Base-by-base conservation (phyloP, 2,113 vertebrate genomes). In the Alexandromys fortis region DNA sequence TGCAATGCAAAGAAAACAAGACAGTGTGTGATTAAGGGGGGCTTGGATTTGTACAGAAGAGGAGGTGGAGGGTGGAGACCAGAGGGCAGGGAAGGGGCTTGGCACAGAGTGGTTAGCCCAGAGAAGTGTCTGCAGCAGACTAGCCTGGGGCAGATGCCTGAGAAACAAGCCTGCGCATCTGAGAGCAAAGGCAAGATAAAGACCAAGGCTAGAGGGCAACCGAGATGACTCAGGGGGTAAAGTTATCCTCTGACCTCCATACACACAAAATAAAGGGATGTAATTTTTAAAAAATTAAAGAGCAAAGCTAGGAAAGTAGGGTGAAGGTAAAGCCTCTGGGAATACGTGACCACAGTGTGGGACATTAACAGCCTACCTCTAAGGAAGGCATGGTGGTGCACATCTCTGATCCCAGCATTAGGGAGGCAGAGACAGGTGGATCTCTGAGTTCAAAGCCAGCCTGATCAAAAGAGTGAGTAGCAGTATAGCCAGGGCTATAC, bases 1-100 rank as follows among this genome's bases (percentile, higher is more conserved):
- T n/a, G 10, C 49, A 93, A 96, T 49, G 96, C 97, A 98, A 98
- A 97, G 94, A 96, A 97, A 97, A 95, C 96, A 97, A 95, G 97
- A 94, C 95, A 94, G 93, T 92, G 92, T 96, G 96, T 97, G 97
- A 96, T 98, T 95, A 93, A 93, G 95, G 92, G 97, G 87, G 94
- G 90, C 76, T 47, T 33, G 63, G 83, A 22, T 89, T 68, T 89
- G 92, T 90, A 91, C 24, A 65, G 85, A 55, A 78, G 82, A 91
- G 70, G 78, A 68, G 81, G 67, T 91, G 86, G 67, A 82, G 86
- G 90, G 76, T 3, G 70, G 89, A 85, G 94, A 52, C n/a, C 1
- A 92, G 58, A 72, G 86, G 26, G 72, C 28, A 79, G 77, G 78
- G 28, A 55, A 35, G 7, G 65, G 86, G 72, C 45, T 86, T 97